Conservation (phyloP, 2,113 vertebrate genomes). For the Herpetotheres cachinnans region DNA sequence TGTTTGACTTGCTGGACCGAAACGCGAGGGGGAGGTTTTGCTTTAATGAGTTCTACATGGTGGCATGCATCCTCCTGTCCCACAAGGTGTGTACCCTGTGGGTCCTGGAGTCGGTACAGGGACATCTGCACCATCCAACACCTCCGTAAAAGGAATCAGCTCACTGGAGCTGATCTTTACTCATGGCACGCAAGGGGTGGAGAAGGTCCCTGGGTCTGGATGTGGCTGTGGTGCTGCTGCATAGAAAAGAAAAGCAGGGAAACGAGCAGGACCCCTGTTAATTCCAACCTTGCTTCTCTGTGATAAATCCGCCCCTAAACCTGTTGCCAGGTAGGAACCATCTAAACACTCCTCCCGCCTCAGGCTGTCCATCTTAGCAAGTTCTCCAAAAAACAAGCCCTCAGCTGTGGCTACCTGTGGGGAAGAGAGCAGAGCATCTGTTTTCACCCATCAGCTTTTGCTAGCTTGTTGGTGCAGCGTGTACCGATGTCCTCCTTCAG, state of each 20-base stretch:
- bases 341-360: neutral
- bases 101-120: neutral
- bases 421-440: neutral
- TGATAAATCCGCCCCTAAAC: neutral
- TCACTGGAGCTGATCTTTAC: neutral
- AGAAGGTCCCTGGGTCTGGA: neutral
- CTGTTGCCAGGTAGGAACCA: neutral
- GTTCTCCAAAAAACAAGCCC: neutral
- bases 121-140: neutral
- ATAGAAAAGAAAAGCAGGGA: neutral
- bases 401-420: neutral
- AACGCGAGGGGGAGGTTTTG: neutral
- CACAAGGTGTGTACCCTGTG: neutral
- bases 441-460: neutral
- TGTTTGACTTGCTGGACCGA: conserved; percentile 63
- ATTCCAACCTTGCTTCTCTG: neutral
- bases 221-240: neutral
- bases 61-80: conserved; percentile 57
- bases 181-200: neutral
- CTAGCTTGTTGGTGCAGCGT: neutral
- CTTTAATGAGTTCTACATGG: conserved; percentile 57
- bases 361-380: neutral
- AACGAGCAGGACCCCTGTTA: neutral
- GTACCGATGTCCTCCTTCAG: neutral
- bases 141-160: neutral